These are phyloP conservation scores for Aphaenogaster rudis DNA, from an alignment of 1,140 invertebrate species.

Conservation along the genomic window DNA sequence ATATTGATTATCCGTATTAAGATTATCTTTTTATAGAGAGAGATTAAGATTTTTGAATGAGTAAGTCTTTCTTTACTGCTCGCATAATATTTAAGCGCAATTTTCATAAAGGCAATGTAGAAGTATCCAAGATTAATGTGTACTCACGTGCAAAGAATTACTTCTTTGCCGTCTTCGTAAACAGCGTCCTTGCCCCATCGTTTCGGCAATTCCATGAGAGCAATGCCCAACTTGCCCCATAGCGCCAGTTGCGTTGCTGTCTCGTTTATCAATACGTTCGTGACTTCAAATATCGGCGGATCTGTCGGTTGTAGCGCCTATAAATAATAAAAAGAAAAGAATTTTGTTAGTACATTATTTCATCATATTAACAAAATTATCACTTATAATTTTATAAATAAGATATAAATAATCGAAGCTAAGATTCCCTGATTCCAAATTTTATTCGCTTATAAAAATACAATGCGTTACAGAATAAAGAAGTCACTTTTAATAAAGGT, in stretches of 20 bases:
- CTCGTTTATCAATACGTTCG: slow-evolving; percentile 85
- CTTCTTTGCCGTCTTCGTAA: slow-evolving; percentile 83
- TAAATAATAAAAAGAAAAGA: slow-evolving; percentile 43
- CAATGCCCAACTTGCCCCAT: slow-evolving; percentile 84
- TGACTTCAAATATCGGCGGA: slow-evolving; percentile 86
- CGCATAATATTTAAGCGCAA: background rate
- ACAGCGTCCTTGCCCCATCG: slow-evolving; percentile 85
- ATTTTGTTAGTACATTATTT: slow-evolving; percentile 18
- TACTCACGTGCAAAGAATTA: slow-evolving; percentile 84
- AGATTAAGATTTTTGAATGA: background rate
- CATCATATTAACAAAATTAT: background rate
- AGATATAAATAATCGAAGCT: background rate
- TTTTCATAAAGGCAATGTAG: background rate
- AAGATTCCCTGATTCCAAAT: background rate
- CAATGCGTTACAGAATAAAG: background rate
- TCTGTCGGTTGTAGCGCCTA: slow-evolving; percentile 85
- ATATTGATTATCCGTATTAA: background rate
- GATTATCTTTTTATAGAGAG: background rate
- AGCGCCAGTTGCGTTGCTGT: slow-evolving; percentile 84
- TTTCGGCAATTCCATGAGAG: slow-evolving; percentile 85
- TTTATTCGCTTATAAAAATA: background rate
- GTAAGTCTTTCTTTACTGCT: background rate
- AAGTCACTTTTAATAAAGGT: background rate
- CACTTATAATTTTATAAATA: background rate
- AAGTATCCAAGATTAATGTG: slow-evolving; percentile 6